Conservation (phyloP, 2,113 vertebrate species). For the Astatoreochromis straeleni region DNA sequence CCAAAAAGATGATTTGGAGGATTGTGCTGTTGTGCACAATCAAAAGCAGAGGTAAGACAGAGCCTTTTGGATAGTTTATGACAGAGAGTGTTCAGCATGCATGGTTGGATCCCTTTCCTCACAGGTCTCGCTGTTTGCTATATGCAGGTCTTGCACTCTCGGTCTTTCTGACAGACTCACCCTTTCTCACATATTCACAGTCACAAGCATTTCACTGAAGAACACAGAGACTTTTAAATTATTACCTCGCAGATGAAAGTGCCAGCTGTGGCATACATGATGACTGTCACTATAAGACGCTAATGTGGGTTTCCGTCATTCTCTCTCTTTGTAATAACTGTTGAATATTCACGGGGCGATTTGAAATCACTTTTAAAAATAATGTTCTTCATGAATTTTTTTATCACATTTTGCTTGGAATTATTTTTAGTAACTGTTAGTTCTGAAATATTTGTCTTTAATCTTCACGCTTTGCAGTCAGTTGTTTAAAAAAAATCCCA, state of each 20-base stretch:
- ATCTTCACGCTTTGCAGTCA: neutral
- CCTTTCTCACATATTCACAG: neutral
- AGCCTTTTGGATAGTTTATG: slow-evolving; percentile 35
- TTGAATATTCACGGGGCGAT: neutral
- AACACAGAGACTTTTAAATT: slow-evolving; percentile 25
- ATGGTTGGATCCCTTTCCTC: slow-evolving; percentile 20
- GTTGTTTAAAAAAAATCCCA: neutral
- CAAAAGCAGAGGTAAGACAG: neutral
- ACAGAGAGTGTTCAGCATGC: slow-evolving; percentile 2
- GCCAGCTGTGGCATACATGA: slow-evolving; percentile 4
- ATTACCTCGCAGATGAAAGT: slow-evolving; percentile 24
- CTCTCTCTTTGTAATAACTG: neutral
- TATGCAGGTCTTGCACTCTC: slow-evolving; percentile 1
- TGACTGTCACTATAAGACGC: neutral
- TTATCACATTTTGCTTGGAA: neutral
- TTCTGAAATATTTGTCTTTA: neutral
- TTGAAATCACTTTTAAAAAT: neutral
- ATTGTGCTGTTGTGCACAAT: neutral
- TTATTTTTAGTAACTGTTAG: neutral
- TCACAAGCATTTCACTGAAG: neutral
- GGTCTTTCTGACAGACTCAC: neutral
- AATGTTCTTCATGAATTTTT: neutral
- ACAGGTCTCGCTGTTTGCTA: neutral
- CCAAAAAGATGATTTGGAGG: neutral
- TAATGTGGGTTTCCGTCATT: neutral